Base-by-base conservation (phyloP, 2,113 vertebrate species). In the Aythya baeri region DNA sequence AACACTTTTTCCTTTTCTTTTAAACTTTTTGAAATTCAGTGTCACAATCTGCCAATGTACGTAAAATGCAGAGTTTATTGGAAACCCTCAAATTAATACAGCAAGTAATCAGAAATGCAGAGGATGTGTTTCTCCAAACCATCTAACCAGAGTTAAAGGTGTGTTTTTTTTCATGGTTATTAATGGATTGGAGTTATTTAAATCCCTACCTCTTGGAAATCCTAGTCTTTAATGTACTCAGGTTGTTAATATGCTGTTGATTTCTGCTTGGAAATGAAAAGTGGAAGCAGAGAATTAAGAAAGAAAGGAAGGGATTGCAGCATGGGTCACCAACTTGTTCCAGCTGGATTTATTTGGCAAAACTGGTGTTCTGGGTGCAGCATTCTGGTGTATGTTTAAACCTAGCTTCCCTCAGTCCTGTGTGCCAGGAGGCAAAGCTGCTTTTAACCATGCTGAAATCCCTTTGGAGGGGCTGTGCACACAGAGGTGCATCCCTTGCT, bases 181-280 rank as follows among this genome's bases (percentile, higher is more conserved):
- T 86, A 52, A 65, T 78, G 49, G 18, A 55, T 70, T 0, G 0
- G 74, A 82, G 36, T 9, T 85, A 76, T 94, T 78, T 70, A 84
- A 83, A 62, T 73, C 58, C 11, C 59, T 54, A 54, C 43, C 27
- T 87, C 91, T 89, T 91, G 70, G 55, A 89, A 92, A 91, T 17
- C 38, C 6, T 0, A 3, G 58, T 55, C 44, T 88, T 94, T 70
- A 77, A 66, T 86, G 71, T 36, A 57, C 36, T 76, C 5, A 21
- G 10, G 9, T 70, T 82, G 79, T 87, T 91, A 70, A 62, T 25
- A 12, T 79, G 44, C 7, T 89, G 46, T 61, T 11, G 10, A 76
- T 76, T 95, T 50, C 36, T 91, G 41, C n/a, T 73, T 91, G 86
- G 44, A 93, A 89, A 59, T 57, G 26, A 92, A 94, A 91, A 61